Conservation (phyloP, 2,888 invertebrate genomes). For the Cerastoderma edule region DNA sequence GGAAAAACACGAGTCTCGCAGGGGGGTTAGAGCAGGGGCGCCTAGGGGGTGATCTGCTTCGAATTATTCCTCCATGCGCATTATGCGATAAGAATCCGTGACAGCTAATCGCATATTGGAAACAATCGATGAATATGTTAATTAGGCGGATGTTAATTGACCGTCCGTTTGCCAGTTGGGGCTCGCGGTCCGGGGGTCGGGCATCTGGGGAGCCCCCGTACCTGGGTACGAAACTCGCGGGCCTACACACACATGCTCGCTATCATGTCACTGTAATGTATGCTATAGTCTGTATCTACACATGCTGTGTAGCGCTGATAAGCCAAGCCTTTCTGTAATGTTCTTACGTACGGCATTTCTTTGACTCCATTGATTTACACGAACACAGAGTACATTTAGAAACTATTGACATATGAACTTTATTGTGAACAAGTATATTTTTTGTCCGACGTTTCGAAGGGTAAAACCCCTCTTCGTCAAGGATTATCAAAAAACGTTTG, state of each 20-base stretch:
- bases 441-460: too few species aligned
- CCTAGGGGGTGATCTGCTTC: conserved; percentile 10
- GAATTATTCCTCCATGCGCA: conserved; percentile 2
- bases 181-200: background rate
- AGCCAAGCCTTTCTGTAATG: conserved; percentile 4
- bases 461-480: too few species aligned
- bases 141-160: background rate
- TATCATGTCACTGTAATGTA: conserved; percentile 28
- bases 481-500: too few species aligned
- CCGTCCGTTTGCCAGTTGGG: background rate
- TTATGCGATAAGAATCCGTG: background rate
- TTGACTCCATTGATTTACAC: too few species aligned
- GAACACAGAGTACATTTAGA: too few species aligned
- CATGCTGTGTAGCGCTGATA: conserved; percentile 24
- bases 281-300: conserved; percentile 50
- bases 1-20: conserved; percentile 40
- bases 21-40: conserved; percentile 16
- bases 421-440: too few species aligned
- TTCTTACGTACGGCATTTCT: too few species aligned
- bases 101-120: background rate
- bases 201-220: conserved; percentile 9
- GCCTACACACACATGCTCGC: conserved; percentile 34
- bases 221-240: conserved; percentile 3
- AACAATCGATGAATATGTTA: conserved; percentile 1
- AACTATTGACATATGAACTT: too few species aligned